Percentiles rank a stretch among this genome's conserved stretches.
Conservation (phyloP, 2,113 vertebrate genomes). For the Neolamprologus sp. region DNA sequence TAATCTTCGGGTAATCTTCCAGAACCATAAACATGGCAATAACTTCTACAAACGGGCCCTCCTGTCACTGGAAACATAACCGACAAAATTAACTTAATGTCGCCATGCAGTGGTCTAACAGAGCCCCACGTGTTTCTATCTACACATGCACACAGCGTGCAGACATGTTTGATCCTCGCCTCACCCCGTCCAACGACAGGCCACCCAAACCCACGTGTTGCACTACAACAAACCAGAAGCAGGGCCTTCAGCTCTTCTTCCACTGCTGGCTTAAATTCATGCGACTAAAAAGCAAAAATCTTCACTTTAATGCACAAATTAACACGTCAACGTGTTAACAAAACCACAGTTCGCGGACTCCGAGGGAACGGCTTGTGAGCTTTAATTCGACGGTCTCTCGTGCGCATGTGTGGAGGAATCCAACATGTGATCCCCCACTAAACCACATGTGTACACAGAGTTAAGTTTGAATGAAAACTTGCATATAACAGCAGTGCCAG, state of each 20-base stretch:
- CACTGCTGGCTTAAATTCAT: neutral
- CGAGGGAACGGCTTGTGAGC: neutral
- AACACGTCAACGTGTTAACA: neutral
- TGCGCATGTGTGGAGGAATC: slow-evolving; percentile 26
- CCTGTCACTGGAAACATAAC: neutral
- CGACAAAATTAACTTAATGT: neutral
- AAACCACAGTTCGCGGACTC: neutral
- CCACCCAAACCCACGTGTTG: slow-evolving; percentile 38
- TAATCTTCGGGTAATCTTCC: neutral
- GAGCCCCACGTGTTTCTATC: slow-evolving; percentile 50
- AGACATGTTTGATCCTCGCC: slow-evolving; percentile 52
- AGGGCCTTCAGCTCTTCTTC: neutral
- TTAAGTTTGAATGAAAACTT: neutral
- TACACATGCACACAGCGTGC: neutral
- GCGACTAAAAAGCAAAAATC: neutral
- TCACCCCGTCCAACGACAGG: slow-evolving; percentile 8
- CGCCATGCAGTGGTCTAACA: neutral
- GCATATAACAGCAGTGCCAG: neutral
- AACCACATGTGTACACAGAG: slow-evolving; percentile 26
- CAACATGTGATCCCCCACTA: slow-evolving; percentile 27
- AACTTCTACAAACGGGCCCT: neutral
- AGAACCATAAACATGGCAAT: neutral
- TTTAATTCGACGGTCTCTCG: neutral
- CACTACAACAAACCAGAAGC: slow-evolving; percentile 41
- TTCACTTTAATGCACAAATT: neutral